Base-by-base conservation (phyloP, 2,113 vertebrate genomes). In the Oncorhynchus gorbuscha region DNA sequence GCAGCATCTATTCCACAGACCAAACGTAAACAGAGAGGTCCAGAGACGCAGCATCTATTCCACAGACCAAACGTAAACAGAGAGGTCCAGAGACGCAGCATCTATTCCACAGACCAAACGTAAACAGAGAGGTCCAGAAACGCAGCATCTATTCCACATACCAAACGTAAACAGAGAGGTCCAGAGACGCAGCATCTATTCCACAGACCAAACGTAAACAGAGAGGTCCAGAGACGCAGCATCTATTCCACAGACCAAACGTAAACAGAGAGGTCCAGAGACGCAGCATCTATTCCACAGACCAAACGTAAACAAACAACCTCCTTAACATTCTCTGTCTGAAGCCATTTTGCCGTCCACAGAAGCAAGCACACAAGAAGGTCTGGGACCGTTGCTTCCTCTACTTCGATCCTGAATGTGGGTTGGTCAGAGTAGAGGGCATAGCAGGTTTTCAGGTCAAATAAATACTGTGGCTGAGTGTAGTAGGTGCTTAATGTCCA, bases 21-120 rank as follows among this genome's bases (percentile, higher is more conserved):
- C 51, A 78, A n/a, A n/a, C n/a, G n/a, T 65, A 79, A 82, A 76
- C 76, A 77, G 8, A 68, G 77, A 81, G 87, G 82, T 83, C 82
- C 70, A 76, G 73, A 76, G 73, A 79, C 14, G 4, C 51, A 3
- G 14, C 51, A 18, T 85, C 80, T 51, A 55, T 79, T 76, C 76
- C 68, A 68, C 70, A 74, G 32, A 74, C 74, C 51, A 78, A n/a
- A n/a, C n/a, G n/a, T 65, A 79, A 82, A 76, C 76, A 77, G 8
- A 68, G 77, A 81, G 87, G 82, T 83, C 82, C 70, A 76, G 73
- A 76, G 73, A 79, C 14, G 4, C 51, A 3, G 14, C 51, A 18
- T 85, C 80, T 51, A 55, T 79, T 76, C 76, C 68, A 68, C 70
- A 74, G 32, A 74, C 74, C 51, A 78, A n/a, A n/a, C n/a, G n/a